Conservation (phyloP, 2,888 invertebrate genomes). For the Leptinotarsa haldemani region DNA sequence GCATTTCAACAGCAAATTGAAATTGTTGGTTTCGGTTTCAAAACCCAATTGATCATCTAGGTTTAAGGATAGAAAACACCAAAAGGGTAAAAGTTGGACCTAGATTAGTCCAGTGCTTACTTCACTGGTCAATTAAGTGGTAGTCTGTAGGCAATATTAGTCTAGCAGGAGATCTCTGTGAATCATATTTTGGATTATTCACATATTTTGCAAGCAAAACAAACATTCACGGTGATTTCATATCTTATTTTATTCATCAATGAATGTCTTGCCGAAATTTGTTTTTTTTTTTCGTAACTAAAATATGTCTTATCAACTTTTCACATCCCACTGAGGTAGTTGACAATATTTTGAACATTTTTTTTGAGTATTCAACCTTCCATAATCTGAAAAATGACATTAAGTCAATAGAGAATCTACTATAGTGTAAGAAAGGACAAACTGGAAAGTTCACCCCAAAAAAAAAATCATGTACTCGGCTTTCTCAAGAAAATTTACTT, state of each 20-base stretch:
- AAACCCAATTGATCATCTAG: background rate
- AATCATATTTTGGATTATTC: background rate
- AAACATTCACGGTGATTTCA: background rate
- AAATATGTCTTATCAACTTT: too few relatives aligned
- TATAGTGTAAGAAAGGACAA: too few relatives aligned
- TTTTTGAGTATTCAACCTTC: too few relatives aligned
- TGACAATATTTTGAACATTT: too few relatives aligned
- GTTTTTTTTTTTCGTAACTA: too few relatives aligned
- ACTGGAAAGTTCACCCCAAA: too few relatives aligned
- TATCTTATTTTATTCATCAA: background rate
- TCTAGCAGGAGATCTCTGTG: background rate
- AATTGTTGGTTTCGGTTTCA: background rate
- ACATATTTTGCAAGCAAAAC: background rate
- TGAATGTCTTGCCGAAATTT: background rate
- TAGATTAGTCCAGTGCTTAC: background rate
- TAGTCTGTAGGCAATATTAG: background rate
- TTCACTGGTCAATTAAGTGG: slow-evolving; percentile 6
- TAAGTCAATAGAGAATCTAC: too few relatives aligned
- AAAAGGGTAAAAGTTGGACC: background rate
- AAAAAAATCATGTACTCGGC: too few relatives aligned
- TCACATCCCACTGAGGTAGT: too few relatives aligned
- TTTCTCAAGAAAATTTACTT: too few relatives aligned
- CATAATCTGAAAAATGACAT: too few relatives aligned
- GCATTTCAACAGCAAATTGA: slow-evolving; percentile 6
- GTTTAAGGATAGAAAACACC: background rate